Conservation (phyloP, 2,797 vertebrate genomes). For the Acomys russatus region DNA sequence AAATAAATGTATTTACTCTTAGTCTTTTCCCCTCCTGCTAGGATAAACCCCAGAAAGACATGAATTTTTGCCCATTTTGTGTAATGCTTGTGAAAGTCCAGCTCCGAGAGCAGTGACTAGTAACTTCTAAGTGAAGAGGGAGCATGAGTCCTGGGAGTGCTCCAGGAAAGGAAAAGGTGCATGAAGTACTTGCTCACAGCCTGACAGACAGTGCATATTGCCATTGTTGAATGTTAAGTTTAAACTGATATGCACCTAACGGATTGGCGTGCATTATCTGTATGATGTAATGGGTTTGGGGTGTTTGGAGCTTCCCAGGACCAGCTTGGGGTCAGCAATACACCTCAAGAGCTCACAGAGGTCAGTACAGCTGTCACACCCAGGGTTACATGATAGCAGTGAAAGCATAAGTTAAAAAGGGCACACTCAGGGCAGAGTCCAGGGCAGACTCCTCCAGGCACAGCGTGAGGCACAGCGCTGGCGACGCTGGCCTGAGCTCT, state of each 20-base stretch:
- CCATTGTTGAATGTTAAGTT: not conserved
- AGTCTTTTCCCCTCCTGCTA: not conserved
- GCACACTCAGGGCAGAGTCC: not conserved
- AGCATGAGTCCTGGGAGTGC: not conserved
- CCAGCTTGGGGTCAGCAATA: not conserved
- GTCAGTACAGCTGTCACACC: not conserved
- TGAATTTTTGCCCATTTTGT: slow-evolving; percentile 35
- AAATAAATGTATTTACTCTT: not conserved
- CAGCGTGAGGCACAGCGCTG: too few relatives aligned
- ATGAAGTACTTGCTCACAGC: not conserved
- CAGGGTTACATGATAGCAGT: not conserved
- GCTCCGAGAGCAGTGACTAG: not conserved
- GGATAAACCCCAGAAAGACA: not conserved
- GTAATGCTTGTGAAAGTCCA: not conserved
- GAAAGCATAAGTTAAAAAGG: not conserved
- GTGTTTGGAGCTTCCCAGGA: not conserved
- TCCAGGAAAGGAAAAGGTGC: not conserved
- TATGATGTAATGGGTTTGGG: not conserved
- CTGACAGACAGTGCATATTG: not conserved
- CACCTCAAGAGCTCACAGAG: not conserved
- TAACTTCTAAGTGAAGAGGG: not conserved
- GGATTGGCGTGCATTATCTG: not conserved
- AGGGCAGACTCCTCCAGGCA: not conserved
- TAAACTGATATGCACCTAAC: not conserved
- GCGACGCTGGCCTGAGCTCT: not conserved